phyloP scores from a whole-genome alignment of 2,113 vertebrate species.

The Syngnathus floridae region DNA sequence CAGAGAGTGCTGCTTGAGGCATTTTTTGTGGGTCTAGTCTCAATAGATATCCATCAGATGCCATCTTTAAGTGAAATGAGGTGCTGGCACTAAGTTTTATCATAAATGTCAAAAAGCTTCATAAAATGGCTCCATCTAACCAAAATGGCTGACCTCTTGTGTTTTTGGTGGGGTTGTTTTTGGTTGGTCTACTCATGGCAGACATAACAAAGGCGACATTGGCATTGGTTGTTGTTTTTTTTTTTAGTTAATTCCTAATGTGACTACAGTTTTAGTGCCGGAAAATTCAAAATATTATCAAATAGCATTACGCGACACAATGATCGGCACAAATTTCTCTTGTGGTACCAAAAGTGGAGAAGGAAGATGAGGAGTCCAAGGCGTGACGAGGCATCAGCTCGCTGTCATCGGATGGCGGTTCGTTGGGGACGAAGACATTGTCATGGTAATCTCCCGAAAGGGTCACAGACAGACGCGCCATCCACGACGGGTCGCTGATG shows the following conservation, averaged over 20 bases:
- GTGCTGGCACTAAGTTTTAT: too few relatives aligned
- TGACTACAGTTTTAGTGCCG: background rate
- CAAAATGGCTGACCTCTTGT: too few relatives aligned
- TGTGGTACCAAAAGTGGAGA: slow-evolving; percentile 82
- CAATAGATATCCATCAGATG: too few relatives aligned
- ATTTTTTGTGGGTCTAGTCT: too few relatives aligned
- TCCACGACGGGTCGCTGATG: slow-evolving; percentile 77
- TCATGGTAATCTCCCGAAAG: slow-evolving; percentile 83
- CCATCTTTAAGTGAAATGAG: too few relatives aligned
- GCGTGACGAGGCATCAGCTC: slow-evolving; percentile 27
- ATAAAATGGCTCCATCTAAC: too few relatives aligned
- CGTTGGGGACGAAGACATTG: slow-evolving; percentile 78
- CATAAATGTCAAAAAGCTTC: too few relatives aligned
- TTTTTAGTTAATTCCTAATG: background rate
- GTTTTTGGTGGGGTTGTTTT: background rate
- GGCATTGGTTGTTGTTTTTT: background rate
- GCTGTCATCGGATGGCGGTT: slow-evolving; percentile 45
- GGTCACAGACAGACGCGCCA: slow-evolving; percentile 83
- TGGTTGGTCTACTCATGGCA: background rate
- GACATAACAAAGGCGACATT: background rate
- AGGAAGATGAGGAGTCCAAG: slow-evolving; percentile 77
- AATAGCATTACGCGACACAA: background rate
- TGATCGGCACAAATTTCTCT: background rate
- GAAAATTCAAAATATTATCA: background rate
- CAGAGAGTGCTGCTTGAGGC: too few relatives aligned